phyloP scores from a whole-genome alignment of 2,888 invertebrate genomes.

The Cryptosula pallasiana region DNA sequence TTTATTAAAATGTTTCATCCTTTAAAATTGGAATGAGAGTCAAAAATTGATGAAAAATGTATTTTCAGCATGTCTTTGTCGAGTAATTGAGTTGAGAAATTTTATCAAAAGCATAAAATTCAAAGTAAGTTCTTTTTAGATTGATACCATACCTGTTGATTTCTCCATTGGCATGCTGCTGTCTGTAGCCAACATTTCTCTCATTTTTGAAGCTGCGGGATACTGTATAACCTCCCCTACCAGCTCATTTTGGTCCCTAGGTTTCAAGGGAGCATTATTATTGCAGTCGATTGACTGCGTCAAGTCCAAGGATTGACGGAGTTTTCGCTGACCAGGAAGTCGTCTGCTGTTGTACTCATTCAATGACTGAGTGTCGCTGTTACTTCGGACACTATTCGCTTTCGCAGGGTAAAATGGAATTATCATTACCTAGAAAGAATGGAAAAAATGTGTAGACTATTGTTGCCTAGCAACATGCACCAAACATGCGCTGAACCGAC shows the following conservation, averaged over 20 bases:
- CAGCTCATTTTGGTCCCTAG: not conserved
- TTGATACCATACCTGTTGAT: not conserved
- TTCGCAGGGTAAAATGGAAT: not conserved
- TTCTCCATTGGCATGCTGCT: not conserved
- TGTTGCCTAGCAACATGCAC: too few species aligned
- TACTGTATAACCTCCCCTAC: constrained; percentile 3
- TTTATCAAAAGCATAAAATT: too few species aligned
- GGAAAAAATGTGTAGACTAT: too few species aligned
- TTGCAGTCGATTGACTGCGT: not conserved
- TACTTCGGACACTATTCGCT: not conserved
- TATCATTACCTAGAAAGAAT: not conserved
- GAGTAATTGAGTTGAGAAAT: too few species aligned
- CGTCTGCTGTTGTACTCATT: not conserved
- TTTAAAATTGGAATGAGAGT: too few species aligned
- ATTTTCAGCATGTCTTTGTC: too few species aligned
- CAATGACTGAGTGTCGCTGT: constrained; percentile 4
- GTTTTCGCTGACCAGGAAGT: not conserved
- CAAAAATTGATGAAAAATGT: too few species aligned
- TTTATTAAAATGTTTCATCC: too few species aligned
- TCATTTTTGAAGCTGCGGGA: constrained; percentile 16
- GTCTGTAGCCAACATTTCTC: constrained; percentile 14
- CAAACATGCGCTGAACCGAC: too few species aligned
- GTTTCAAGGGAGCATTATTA: not conserved
- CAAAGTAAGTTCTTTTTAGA: not conserved
- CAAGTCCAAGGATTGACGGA: not conserved